phyloP scores from a whole-genome alignment of 2,113 vertebrate genomes.

The Bos javanicus region DNA sequence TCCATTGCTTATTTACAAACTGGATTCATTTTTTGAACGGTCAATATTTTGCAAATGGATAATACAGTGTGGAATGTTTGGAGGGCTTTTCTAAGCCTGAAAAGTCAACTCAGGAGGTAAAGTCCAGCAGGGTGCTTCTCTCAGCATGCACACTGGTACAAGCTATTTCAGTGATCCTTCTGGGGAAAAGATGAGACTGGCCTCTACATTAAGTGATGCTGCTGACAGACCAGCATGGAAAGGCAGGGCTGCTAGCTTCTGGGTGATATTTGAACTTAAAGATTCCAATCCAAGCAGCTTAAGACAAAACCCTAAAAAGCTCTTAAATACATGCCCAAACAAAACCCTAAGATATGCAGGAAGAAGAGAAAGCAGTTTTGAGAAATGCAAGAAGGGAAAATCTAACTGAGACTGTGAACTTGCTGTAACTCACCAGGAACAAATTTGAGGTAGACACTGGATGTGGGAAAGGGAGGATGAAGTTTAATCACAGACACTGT shows the following conservation, averaged over 20 bases:
- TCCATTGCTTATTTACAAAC: neutral
- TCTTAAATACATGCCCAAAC: neutral
- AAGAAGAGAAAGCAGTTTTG: neutral
- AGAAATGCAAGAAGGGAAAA: neutral
- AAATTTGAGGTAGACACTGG: neutral
- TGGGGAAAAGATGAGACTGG: neutral
- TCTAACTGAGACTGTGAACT: neutral
- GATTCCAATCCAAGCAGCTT: neutral
- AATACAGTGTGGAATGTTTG: neutral
- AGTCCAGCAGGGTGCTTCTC: neutral
- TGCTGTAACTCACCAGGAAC: neutral
- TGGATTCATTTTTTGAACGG: neutral
- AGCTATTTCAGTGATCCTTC: neutral
- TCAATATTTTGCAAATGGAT: neutral
- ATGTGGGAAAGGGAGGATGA: neutral
- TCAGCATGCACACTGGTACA: neutral
- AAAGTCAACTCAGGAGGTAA: neutral
- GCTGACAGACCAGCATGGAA: rapidly evolving
- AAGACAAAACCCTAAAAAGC: neutral
- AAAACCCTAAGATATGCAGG: neutral
- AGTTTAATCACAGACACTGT: neutral
- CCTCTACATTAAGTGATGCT: neutral
- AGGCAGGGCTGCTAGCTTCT: neutral
- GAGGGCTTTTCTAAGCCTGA: neutral
- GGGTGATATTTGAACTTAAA: neutral